A percentile compares a stretch with the other conserved stretches of the same genome.
phyloP scores from a whole-genome alignment of 1,140 invertebrate genomes.

The Drosophila azteca region DNA sequence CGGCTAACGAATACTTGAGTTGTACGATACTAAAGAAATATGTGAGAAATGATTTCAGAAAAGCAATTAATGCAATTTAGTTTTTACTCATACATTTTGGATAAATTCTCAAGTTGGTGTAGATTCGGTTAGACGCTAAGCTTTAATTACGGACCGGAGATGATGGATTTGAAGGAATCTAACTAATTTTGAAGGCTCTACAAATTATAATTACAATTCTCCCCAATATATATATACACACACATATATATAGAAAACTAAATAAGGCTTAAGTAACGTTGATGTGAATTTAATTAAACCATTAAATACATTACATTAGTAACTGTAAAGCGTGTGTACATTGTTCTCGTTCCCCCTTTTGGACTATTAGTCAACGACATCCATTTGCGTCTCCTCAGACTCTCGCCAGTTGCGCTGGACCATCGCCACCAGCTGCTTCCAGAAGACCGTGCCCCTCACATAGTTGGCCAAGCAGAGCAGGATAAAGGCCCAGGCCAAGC shows the following conservation, averaged over 20 bases:
- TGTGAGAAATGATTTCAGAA: not conserved
- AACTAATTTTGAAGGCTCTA: conserved; percentile 26
- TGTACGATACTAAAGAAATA: not conserved
- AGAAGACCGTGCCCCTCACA: conserved; percentile 91
- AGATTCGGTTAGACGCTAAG: conserved; percentile 45
- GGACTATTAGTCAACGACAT: conserved; percentile 76
- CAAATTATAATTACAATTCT: conserved; percentile 31
- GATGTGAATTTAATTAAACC: conserved; percentile 79
- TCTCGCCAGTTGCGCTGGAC: conserved; percentile 95
- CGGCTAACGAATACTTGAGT: not conserved
- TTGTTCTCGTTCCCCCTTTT: not conserved
- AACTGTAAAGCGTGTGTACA: conserved; percentile 21
- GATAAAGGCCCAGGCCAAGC: conserved; percentile 94
- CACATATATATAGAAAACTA: conserved; percentile 40
- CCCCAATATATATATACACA: conserved; percentile 34
- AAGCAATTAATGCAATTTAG: conserved; percentile 19
- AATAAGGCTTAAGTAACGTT: conserved; percentile 72
- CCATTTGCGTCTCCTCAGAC: conserved; percentile 92
- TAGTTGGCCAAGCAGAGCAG: conserved; percentile 90
- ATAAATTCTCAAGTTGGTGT: conserved; percentile 23
- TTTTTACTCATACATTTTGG: conserved; percentile 23
- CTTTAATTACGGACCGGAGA: conserved; percentile 44
- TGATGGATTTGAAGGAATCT: not conserved
- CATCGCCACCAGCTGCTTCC: conserved; percentile 92
- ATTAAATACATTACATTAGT: conserved; percentile 69